A percentile compares a stretch with the other conserved stretches of the same genome.
phyloP scores from a whole-genome alignment of 2,113 vertebrate genomes.

The Pithys albifrons region DNA sequence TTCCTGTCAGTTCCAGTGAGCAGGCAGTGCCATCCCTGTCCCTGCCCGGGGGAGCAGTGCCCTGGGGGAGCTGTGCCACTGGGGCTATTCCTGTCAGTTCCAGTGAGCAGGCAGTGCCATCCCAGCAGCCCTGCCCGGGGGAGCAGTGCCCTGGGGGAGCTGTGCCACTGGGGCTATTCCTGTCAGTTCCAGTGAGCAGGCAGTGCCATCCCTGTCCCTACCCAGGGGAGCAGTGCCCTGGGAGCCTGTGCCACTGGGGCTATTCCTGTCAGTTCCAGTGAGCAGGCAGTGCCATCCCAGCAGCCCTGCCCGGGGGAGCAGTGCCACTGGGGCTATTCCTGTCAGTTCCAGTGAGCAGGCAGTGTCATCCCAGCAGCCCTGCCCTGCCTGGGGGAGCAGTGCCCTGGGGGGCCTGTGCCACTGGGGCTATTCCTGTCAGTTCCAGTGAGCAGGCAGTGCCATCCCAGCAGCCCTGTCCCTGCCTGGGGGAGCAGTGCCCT shows the following conservation, averaged over 20 bases:
- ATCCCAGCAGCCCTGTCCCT: too few relatives aligned
- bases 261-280: neutral
- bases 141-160: constrained; percentile 20
- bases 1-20: constrained; percentile 6
- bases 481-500: too few relatives aligned
- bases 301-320: too few relatives aligned
- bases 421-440: neutral
- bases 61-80: constrained; percentile 57
- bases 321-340: neutral
- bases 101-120: too few relatives aligned
- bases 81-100: neutral
- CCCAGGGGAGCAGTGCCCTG: constrained; percentile 36
- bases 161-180: constrained; percentile 45
- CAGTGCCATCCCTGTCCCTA: constrained; percentile 13
- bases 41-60: constrained; percentile 8
- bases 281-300: too few relatives aligned
- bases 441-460: too few relatives aligned
- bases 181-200: neutral
- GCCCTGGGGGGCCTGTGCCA: constrained; percentile 57
- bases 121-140: too few relatives aligned
- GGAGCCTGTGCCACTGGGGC: constrained; percentile 44
- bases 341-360: constrained; percentile 2
- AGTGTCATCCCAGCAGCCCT: constrained; percentile 13
- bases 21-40: constrained; percentile 24
- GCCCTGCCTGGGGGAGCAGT: constrained; percentile 13